Conservation (phyloP, 2,113 vertebrate species). For the Hippocampus guttulatus region DNA sequence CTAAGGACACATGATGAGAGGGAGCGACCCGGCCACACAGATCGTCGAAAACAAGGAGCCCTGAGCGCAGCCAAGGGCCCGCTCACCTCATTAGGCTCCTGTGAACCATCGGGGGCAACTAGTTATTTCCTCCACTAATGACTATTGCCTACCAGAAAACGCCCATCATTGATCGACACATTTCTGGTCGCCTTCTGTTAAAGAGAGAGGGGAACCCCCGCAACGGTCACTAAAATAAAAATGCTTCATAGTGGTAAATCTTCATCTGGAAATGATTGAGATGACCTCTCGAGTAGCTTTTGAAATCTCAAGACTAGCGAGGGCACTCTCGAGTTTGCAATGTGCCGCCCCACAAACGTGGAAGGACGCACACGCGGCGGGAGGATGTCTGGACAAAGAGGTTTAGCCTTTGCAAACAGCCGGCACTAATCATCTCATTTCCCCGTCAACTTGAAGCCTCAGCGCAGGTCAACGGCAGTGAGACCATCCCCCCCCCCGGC, state of each 20-base stretch:
- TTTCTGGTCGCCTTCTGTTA: slow-evolving; percentile 6
- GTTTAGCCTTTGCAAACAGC: slow-evolving; percentile 57
- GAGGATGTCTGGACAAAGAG: slow-evolving; percentile 45
- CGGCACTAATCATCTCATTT: slow-evolving; percentile 59
- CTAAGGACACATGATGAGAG: slow-evolving; percentile 59
- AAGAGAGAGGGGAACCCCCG: neutral
- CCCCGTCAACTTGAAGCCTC: slow-evolving; percentile 34
- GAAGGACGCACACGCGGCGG: slow-evolving; percentile 16
- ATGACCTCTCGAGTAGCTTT: neutral
- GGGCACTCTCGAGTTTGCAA: too few relatives aligned
- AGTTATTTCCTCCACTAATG: slow-evolving; percentile 59
- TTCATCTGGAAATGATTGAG: neutral
- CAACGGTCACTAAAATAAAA: neutral
- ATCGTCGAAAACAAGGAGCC: slow-evolving; percentile 43
- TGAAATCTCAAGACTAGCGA: too few relatives aligned
- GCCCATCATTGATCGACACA: slow-evolving; percentile 5
- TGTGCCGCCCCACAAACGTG: too few relatives aligned
- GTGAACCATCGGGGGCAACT: slow-evolving; percentile 48
- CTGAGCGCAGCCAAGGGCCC: slow-evolving; percentile 42
- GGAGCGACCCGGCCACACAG: slow-evolving; percentile 57
- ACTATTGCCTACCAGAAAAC: slow-evolving; percentile 27
- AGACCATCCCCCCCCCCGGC: slow-evolving; percentile 22
- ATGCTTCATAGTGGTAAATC: neutral
- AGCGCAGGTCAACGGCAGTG: slow-evolving; percentile 38
- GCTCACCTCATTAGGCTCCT: slow-evolving; percentile 61